These are phyloP conservation scores for Sebastes minor DNA, from an alignment of 2,797 vertebrate genomes.

Conservation along the genomic window DNA sequence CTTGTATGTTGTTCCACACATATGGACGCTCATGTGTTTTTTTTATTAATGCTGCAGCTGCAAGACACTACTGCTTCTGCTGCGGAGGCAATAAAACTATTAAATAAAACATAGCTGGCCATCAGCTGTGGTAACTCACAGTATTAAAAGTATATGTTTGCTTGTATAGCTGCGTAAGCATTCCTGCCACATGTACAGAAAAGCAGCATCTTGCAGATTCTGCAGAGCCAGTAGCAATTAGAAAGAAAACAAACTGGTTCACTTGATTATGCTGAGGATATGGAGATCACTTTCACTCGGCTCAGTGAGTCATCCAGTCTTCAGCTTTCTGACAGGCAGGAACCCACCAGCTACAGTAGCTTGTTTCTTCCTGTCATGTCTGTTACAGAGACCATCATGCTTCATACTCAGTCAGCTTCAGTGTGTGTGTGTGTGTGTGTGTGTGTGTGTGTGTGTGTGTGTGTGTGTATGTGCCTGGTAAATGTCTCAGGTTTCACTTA, in stretches of 20 bases:
- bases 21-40: neutral
- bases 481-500: slow-evolving; percentile 13
- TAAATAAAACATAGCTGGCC: slow-evolving; percentile 3
- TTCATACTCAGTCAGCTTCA: slow-evolving; percentile 11
- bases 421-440: neutral
- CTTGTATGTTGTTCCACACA: neutral
- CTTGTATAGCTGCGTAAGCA: slow-evolving; percentile 17
- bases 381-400: slow-evolving; percentile 59
- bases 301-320: slow-evolving; percentile 56
- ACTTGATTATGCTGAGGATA: slow-evolving; percentile 40
- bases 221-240: slow-evolving; percentile 46
- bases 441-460: too few relatives aligned
- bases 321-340: slow-evolving; percentile 53
- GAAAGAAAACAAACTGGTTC: slow-evolving; percentile 14
- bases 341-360: slow-evolving; percentile 30
- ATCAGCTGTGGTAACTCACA: neutral
- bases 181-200: slow-evolving; percentile 8
- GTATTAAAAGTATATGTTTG: neutral
- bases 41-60: neutral
- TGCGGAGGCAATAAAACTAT: neutral
- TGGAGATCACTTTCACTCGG: slow-evolving; percentile 38
- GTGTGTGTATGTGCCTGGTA: neutral
- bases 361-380: slow-evolving; percentile 73
- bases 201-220: slow-evolving; percentile 19
- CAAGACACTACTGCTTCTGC: neutral